These are phyloP conservation scores for Globia sparganii DNA, from an alignment of 2,888 invertebrate species.

Conservation along the genomic window DNA sequence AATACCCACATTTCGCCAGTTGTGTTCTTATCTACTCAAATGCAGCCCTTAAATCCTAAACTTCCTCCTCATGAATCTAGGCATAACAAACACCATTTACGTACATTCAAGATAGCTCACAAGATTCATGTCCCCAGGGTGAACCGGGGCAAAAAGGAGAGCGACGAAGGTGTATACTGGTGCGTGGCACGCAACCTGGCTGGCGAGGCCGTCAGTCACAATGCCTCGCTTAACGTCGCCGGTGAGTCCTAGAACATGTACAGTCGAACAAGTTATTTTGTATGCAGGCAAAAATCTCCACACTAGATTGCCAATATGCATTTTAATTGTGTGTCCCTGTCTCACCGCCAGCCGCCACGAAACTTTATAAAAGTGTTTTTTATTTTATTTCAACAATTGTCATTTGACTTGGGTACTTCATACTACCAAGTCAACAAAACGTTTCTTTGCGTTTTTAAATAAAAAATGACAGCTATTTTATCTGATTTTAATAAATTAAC, in stretches of 20 bases:
- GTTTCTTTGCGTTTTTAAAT: no score
- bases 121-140: constrained; percentile 85
- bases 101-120: constrained; percentile 56
- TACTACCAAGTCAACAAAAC: no score
- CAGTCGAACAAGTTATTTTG: background rate
- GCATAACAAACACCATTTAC: constrained; percentile 43
- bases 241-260: constrained; percentile 89
- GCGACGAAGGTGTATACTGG: constrained; percentile 98
- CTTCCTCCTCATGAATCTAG: constrained; percentile 41
- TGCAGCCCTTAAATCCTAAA: constrained; percentile 16
- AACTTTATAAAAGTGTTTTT: no score
- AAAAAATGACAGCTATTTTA: no score
- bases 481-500: no score
- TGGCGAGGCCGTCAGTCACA: constrained; percentile 96
- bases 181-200: constrained; percentile 98
- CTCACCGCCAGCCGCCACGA: no score
- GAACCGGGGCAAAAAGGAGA: constrained; percentile 98
- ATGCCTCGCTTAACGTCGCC: constrained; percentile 98
- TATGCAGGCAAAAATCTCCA: background rate
- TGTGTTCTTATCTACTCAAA: background rate
- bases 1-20: no score
- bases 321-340: background rate
- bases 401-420: no score
- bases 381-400: no score
- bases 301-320: background rate